A percentile compares a stretch with the other conserved stretches of the same genome.
phyloP scores from a whole-genome alignment of 2,113 vertebrate genomes.

The Marmota monax region DNA sequence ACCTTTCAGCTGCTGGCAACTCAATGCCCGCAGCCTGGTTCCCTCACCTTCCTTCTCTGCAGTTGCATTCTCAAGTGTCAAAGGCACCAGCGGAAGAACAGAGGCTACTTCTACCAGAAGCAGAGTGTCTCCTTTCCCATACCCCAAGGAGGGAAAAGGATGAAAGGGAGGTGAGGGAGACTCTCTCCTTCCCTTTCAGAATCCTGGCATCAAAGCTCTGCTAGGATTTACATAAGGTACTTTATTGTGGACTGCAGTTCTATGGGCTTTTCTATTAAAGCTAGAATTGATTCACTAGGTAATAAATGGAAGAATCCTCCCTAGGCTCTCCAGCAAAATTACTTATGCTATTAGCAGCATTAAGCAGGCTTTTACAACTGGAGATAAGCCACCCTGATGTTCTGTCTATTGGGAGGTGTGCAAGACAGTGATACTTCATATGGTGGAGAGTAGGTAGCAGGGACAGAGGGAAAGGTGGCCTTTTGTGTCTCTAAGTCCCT shows the following conservation, averaged over 20 bases:
- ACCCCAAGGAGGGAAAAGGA: constrained; percentile 47
- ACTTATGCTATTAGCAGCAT: constrained; percentile 79
- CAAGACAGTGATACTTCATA: constrained; percentile 25
- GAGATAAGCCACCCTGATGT: constrained; percentile 68
- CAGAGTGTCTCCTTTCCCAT: constrained; percentile 52
- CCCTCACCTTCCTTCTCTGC: rapidly evolving
- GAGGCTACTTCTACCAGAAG: constrained; percentile 63
- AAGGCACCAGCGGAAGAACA: constrained; percentile 9
- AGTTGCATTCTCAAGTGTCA: constrained; percentile 10
- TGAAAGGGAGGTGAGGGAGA: background rate
- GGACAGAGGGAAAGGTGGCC: background rate
- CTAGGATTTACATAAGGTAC: constrained; percentile 24
- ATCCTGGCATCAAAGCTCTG: background rate
- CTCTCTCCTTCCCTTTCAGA: constrained; percentile 68
- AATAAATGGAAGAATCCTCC: constrained; percentile 85
- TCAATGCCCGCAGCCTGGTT: background rate
- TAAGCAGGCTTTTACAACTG: constrained; percentile 71
- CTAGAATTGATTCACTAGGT: constrained; percentile 81
- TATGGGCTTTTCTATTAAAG: constrained; percentile 81
- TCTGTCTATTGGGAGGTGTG: constrained; percentile 1
- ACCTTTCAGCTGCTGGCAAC: background rate
- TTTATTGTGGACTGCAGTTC: constrained; percentile 45
- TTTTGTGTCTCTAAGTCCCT: background rate
- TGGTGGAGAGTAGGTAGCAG: background rate
- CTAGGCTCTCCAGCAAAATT: constrained; percentile 80